Conservation (phyloP, 1,140 invertebrate species). For the Drosophila simulans region DNA sequence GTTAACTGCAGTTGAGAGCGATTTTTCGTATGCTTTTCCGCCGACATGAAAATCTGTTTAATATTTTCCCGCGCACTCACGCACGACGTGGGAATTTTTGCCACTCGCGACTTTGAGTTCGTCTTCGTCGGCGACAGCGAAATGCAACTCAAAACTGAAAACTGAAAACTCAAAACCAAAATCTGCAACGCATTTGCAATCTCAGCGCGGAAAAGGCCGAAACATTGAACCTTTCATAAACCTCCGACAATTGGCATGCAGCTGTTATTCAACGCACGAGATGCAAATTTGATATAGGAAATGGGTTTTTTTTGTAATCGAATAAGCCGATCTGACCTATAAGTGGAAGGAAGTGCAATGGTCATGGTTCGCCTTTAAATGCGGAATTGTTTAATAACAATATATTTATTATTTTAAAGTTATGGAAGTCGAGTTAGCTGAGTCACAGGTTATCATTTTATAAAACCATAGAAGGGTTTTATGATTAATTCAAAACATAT, state of each 20-base stretch:
- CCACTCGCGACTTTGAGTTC: constrained; percentile 34
- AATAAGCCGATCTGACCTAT: constrained; percentile 34
- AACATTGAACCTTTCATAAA: constrained; percentile 49
- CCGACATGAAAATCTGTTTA: constrained; percentile 61
- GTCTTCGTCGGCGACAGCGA: constrained; percentile 16
- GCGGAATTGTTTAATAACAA: constrained; percentile 4
- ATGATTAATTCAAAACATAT: no score
- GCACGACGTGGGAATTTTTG: constrained; percentile 79
- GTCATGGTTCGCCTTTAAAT: not conserved
- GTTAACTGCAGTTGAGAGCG: constrained; percentile 70
- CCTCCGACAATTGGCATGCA: constrained; percentile 16
- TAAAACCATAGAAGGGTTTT: no score
- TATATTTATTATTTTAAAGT: not conserved
- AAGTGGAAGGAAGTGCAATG: constrained; percentile 40
- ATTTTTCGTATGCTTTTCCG: constrained; percentile 44
- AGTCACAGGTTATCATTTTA: no score
- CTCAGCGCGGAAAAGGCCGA: constrained; percentile 1
- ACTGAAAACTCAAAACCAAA: constrained; percentile 2
- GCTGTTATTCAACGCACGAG: constrained; percentile 43
- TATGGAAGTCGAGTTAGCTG: not conserved
- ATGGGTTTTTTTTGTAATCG: constrained; percentile 42
- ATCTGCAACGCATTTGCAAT: constrained; percentile 8
- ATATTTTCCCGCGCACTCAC: constrained; percentile 78
- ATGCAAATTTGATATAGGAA: constrained; percentile 50
- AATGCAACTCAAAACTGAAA: constrained; percentile 19